A percentile compares a stretch with the other conserved stretches of the same genome.
Evolutionary conservation across 35 echinoderm and acorn worm species (phyloP).

Genomic region (Hemicentrotus pulcherrimus): DNA sequence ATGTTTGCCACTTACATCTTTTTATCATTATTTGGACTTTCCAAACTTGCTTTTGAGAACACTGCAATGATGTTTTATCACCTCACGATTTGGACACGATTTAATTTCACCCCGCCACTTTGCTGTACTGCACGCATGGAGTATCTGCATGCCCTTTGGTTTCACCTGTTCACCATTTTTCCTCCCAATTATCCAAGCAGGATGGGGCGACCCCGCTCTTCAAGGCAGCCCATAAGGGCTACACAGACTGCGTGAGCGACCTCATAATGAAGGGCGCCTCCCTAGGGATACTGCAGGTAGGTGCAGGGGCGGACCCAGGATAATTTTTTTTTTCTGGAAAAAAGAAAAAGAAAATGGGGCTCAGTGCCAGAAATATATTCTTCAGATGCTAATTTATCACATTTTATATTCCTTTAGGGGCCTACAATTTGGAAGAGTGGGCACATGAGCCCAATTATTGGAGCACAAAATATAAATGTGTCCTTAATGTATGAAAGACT

Average conservation of each 20-base stretch:
- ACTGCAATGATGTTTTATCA: not conserved
- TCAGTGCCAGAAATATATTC: no score
- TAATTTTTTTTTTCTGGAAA: no score
- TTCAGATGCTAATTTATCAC: no score
- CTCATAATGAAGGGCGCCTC: constrained; percentile 74
- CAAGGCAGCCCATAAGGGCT: constrained; percentile 93
- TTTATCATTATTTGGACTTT: no score
- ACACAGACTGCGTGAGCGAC: constrained; percentile 83
- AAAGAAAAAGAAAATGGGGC: no score
- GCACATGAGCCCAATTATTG: no score
- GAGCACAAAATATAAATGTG: no score
- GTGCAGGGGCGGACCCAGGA: not conserved
- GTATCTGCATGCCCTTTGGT: not conserved
- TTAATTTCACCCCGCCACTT: not conserved
- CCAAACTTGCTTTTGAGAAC: not conserved
- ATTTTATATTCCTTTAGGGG: no score
- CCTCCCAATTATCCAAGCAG: constrained; percentile 55
- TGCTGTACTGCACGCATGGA: not conserved
- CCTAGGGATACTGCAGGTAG: constrained; percentile 76
- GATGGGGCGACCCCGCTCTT: constrained; percentile 97
- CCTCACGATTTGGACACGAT: not conserved
- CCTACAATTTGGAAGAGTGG: no score
- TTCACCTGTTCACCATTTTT: constrained; percentile 1
- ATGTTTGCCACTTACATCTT: no score
- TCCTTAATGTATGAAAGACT: no score